Evolutionary conservation across 1,140 invertebrate species (phyloP), one percentile per base, ranked within the genome.

Genomic region (Helicoverpa armigera): DNA sequence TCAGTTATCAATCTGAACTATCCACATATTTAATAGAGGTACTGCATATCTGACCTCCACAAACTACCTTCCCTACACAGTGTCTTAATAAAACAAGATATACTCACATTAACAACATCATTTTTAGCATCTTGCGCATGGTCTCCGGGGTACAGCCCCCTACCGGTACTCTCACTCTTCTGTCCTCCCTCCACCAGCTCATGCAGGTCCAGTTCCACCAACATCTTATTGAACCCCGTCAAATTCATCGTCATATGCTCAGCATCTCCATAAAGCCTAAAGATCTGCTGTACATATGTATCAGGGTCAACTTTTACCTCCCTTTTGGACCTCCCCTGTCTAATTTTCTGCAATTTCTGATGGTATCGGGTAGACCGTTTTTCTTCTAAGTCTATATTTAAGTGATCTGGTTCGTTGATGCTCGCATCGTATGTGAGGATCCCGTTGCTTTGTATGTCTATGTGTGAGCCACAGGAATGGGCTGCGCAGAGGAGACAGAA

Each of bases 401-500:
- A 61, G 50, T 90, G 85, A 3, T 88, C 85, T 10, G 82, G 75
- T 35, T 82, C 74, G 23, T 86, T 82, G 1, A 85, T 14, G 1
- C 69, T 85, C 2, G 89, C 84, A 56, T 90, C 87, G 85, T 87
- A 89, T 11, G 87, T 78, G 4, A 85, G 78, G 0, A 91, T 5
- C 0, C 79, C 79, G 35, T 90, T 85, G 83, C 85, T 87, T 83
- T 93, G 86, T 74, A 88, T 72, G 92, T 90, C 86, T 91, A 96
- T 65, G 94, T 95, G 91, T 96, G 97, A 87, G 95, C 96, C 96
- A 87, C 97, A 98, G 1, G 96, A 96, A 81, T 97, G 97, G 58
- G 97, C 96, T 12, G 97, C 97, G 88, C 97, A 97, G 3, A 98
- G 91, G 53, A 98, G 95, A 90, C 97, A 98, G 85, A 98, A 97